These are phyloP conservation scores for Tipula confusa DNA, from an alignment of 2,888 invertebrate species.

Conservation along the genomic window DNA sequence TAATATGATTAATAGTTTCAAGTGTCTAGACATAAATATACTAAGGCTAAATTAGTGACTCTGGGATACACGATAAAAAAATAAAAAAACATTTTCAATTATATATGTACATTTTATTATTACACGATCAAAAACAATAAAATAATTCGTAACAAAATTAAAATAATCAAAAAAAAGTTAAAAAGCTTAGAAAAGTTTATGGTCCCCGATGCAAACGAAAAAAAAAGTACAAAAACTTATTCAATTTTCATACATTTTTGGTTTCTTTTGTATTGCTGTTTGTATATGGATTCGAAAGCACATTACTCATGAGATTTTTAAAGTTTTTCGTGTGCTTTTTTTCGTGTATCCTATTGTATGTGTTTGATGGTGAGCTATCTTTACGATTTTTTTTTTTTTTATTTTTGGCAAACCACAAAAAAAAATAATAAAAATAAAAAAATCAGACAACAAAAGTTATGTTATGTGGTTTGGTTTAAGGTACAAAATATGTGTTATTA, in stretches of 20 bases:
- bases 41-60: neutral
- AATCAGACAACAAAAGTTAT: no score
- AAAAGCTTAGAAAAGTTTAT: neutral
- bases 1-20: neutral
- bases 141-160: conserved; percentile 12
- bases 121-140: conserved; percentile 9
- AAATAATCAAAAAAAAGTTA: neutral
- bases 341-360: neutral
- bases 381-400: no score
- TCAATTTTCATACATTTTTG: neutral
- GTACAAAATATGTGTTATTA: no score
- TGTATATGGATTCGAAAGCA: neutral
- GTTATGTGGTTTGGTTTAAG: no score
- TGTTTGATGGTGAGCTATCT: neutral
- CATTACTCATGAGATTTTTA: neutral
- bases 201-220: neutral
- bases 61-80: neutral
- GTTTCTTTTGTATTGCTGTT: neutral
- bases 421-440: no score
- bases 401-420: neutral
- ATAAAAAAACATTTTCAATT: neutral
- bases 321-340: neutral
- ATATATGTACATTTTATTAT: neutral
- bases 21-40: neutral
- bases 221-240: neutral